Percentiles rank a stretch among this genome's conserved stretches.
Conservation (phyloP, 2,113 vertebrate species). For the rabbit (Oryctolagus cuniculus) region mOryCun1.1 NC_091434.1:59811501-59812000, state of each 20-base stretch:
- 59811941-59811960: neutral
- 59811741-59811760: constrained; percentile 13
- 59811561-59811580: neutral
- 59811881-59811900: neutral
- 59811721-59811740: neutral
- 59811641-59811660: neutral
- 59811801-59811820: neutral
- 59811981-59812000: constrained; percentile 9
- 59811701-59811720: neutral
- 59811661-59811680: neutral
- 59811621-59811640: neutral
- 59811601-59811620: neutral
- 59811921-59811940: constrained; percentile 10
- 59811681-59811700: neutral
- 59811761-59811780: constrained; percentile 23
- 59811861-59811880: neutral
- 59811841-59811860: neutral
- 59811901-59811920: neutral
- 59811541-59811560: neutral
- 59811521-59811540: neutral
- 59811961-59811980: neutral
- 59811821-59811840: neutral
- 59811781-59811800: neutral
- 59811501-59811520: neutral
- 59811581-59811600: constrained; percentile 24